Evolutionary conservation across 2,888 invertebrate genomes (phyloP).

Genomic region (Ommatoiulus sabulosus): DNA sequence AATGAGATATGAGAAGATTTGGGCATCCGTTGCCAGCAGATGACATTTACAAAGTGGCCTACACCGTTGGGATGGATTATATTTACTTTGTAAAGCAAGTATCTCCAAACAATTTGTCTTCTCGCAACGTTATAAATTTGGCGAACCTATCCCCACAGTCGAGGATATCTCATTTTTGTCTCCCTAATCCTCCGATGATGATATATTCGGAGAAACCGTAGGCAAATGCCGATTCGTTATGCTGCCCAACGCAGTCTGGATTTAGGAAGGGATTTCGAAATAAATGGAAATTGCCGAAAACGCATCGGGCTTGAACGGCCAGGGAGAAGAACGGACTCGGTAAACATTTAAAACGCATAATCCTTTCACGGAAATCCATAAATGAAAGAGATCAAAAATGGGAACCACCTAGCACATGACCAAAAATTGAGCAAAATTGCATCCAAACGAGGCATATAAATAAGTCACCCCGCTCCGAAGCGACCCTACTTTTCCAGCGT

Average conservation of each 20-base stretch:
- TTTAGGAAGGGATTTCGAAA: conserved; percentile 19
- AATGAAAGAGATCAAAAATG: neutral
- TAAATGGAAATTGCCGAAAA: conserved; percentile 10
- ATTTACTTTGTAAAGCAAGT: conserved; percentile 34
- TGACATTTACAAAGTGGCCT: conserved; percentile 28
- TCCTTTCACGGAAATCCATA: neutral
- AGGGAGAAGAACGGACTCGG: neutral
- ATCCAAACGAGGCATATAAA: neutral
- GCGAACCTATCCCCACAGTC: neutral
- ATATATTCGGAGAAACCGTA: neutral
- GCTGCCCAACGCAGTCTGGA: neutral
- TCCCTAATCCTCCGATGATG: neutral
- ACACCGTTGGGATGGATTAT: conserved; percentile 21
- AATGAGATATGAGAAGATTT: conserved; percentile 28
- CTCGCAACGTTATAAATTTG: neutral
- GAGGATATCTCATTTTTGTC: neutral
- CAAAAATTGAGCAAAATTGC: neutral
- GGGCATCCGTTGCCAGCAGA: conserved; percentile 27
- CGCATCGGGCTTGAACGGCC: neutral
- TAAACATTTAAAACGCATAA: conserved; percentile 4
- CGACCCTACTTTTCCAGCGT: neutral
- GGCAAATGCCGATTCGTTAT: conserved; percentile 15
- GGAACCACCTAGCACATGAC: neutral
- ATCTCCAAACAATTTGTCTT: conserved; percentile 16
- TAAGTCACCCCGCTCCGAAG: neutral